phyloP scores from a whole-genome alignment of 37 sponge, comb jelly and placozoan species.

The Amphimedon queenslandica region DNA sequence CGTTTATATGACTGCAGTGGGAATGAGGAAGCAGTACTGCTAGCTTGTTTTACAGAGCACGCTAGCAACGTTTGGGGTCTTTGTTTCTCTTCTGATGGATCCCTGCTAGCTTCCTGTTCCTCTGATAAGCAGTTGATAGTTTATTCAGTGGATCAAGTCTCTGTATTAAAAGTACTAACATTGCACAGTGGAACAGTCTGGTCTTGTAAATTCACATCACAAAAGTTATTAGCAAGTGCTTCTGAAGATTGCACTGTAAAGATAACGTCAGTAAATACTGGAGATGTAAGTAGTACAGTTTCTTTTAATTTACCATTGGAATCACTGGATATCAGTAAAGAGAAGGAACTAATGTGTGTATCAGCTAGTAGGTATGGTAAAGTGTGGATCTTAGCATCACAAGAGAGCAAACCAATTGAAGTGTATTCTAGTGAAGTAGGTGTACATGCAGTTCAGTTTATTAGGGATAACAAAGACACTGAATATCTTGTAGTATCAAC shows the following conservation, averaged over 20 bases:
- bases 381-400: too few species aligned
- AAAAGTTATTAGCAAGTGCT: not conserved
- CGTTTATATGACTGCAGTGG: not conserved
- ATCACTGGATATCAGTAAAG: not conserved
- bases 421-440: not conserved
- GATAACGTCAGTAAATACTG: constrained; percentile 1
- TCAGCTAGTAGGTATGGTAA: constrained; percentile 10
- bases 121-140: constrained; percentile 20
- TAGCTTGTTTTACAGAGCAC: constrained; percentile 9
- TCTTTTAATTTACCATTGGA: not conserved
- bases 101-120: constrained; percentile 16
- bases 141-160: not conserved
- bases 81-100: constrained; percentile 2
- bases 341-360: not conserved
- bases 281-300: constrained; percentile 16
- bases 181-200: constrained; percentile 20
- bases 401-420: too few species aligned
- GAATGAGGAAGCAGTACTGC: not conserved
- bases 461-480: too few species aligned
- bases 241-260: constrained; percentile 30
- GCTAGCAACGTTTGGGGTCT: constrained; percentile 13
- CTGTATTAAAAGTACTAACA: not conserved
- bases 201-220: constrained; percentile 10
- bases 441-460: not conserved
- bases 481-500: too few species aligned